Conservation (phyloP, 2,797 vertebrate species). For the Geotria australis region DNA sequence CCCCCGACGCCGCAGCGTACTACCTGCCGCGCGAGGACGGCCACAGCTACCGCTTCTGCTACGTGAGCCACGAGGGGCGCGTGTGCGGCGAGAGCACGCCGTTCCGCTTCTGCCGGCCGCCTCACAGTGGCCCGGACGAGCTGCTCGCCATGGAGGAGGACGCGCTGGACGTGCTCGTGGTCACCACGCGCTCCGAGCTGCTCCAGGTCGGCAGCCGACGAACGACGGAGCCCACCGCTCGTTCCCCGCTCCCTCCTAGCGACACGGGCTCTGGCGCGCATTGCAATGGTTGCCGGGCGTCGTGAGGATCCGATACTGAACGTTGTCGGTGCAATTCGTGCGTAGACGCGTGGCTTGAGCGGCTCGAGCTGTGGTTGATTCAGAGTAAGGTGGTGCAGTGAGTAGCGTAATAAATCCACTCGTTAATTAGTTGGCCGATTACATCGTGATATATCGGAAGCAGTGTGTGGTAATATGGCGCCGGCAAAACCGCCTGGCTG, state of each 20-base stretch:
- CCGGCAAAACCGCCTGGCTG: too few species aligned
- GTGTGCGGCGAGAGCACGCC: slow-evolving; percentile 49
- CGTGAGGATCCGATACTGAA: too few species aligned
- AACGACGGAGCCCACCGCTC: too few species aligned
- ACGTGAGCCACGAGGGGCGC: slow-evolving; percentile 25
- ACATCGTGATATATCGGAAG: too few species aligned
- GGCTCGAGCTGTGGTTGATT: background rate
- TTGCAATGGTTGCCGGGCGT: too few species aligned
- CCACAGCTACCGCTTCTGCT: slow-evolving; percentile 79
- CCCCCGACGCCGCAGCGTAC: slow-evolving; percentile 19
- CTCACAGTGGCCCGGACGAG: background rate
- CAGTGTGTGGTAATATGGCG: too few species aligned
- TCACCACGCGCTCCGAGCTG: slow-evolving; percentile 20
- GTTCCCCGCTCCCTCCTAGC: too few species aligned
- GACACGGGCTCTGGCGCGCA: too few species aligned
- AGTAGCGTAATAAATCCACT: too few species aligned
- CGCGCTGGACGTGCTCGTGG: slow-evolving; percentile 38
- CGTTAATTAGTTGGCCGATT: too few species aligned
- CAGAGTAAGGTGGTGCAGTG: background rate
- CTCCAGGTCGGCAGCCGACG: too few species aligned
- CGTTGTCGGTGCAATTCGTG: too few species aligned
- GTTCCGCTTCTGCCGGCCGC: slow-evolving; percentile 28
- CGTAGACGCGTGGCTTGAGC: background rate
- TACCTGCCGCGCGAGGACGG: slow-evolving; percentile 54
- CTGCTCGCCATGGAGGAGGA: slow-evolving; percentile 9